Base-by-base conservation (phyloP, 2,797 vertebrate species). In the Anabas testudineus region DNA sequence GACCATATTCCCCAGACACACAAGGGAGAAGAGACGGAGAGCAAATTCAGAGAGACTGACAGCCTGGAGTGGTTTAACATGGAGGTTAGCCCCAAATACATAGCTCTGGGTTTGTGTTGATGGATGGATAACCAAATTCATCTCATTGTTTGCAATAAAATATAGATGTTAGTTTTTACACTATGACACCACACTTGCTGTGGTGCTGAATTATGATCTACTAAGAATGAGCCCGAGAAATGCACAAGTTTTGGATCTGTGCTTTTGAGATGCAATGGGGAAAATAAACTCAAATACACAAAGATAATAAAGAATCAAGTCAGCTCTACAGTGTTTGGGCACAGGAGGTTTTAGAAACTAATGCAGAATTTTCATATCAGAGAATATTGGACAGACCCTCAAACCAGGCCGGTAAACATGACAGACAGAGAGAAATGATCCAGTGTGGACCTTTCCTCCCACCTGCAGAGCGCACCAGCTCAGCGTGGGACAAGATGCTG, bases 61-160 rank as follows among this genome's bases (percentile, higher is more conserved):
- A 82, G 89, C 85, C 91, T 83, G 88, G 72, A 84, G 87, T 42
- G 85, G 78, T 79, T 71, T 84, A 91, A 64, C 61, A 85, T 77
- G 70, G 78, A 76, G 83, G 88, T 84, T 77, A 51, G 84, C 45
- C 88, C 92, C 13, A 78, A 80, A 88, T 83, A 82, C 59, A 81
- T 87, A 79, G 65, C 73, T 82, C 72, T 76, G 66, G 75, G 67
- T 63, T 85, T 71, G 76, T 88, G 86, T 83, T 91, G 92, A 93
- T 88, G 87, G 93, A 90, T 84, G 87, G 88, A 91, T 89, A 90
- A 90, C 83, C 60, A 70, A 87, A 91, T 92, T 90, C 76, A 58
- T 67, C 85, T 86, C 86, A 88, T 74, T 63, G 59, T 82, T 89
- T 87, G 85, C 90, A 87, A 90, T 88, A 91, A 92, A 93, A 79